phyloP scores from a whole-genome alignment of 2,113 vertebrate genomes.

The Amblyornis subalaris region DNA sequence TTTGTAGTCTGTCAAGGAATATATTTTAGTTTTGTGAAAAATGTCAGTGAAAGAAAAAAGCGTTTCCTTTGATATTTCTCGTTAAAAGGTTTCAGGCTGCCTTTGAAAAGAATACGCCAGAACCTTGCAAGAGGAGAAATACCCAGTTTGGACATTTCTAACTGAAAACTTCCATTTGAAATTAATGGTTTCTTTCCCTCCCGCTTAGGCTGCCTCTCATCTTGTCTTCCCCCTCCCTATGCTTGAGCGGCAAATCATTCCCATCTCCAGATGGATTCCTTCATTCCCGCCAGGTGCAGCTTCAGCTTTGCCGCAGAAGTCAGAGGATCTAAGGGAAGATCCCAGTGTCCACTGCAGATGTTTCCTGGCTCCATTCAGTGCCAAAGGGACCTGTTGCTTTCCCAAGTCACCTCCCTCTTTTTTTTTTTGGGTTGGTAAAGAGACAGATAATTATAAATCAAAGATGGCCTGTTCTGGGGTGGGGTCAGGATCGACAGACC shows the following conservation, averaged over 20 bases:
- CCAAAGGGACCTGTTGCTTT: not conserved
- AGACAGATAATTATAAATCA: not conserved
- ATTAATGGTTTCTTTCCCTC: not conserved
- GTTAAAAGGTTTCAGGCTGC: conserved; percentile 3
- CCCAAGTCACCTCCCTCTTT: not conserved
- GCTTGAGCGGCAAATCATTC: not conserved
- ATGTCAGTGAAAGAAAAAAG: not conserved
- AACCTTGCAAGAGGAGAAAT: not conserved
- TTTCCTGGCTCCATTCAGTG: fast-evolving
- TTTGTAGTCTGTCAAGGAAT: not conserved
- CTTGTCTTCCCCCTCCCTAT: not conserved
- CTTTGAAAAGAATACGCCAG: conserved; percentile 9
- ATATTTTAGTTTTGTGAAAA: not conserved
- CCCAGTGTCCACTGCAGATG: not conserved
- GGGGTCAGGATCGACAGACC: fast-evolving
- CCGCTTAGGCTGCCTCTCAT: not conserved
- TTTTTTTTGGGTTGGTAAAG: not conserved
- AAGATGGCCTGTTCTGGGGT: not conserved
- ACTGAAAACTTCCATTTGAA: not conserved
- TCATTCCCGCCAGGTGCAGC: not conserved
- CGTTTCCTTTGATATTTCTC: conserved; percentile 32
- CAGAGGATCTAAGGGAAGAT: not conserved
- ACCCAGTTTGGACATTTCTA: not conserved
- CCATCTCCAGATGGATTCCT: not conserved
- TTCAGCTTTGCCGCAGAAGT: not conserved